A percentile compares a stretch with the other conserved stretches of the same genome.
Conservation (phyloP, 2,113 vertebrate species). For the Pelodiscus sinensis region DNA sequence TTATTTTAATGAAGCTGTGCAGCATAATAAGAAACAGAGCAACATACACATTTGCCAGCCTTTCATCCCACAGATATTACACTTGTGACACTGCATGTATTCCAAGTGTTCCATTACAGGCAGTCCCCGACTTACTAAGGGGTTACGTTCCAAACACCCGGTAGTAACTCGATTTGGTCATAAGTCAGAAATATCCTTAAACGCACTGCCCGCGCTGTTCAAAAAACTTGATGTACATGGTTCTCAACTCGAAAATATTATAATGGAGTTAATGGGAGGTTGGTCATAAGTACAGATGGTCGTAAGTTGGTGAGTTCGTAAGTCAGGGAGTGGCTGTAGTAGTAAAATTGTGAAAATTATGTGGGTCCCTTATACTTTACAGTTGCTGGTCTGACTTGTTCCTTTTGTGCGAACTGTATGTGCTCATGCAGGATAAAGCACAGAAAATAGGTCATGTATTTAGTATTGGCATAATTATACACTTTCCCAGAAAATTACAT, state of each 20-base stretch:
- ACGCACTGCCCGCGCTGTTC: no score
- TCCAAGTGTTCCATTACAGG: constrained; percentile 13
- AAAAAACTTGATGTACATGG: no score
- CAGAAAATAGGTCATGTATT: background rate
- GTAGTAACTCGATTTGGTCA: no score
- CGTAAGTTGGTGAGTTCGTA: no score
- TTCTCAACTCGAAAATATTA: no score
- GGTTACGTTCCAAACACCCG: no score
- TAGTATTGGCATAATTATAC: constrained; percentile 4
- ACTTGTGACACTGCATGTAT: constrained; percentile 5
- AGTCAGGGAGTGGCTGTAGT: background rate
- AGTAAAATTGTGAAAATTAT: constrained; percentile 33
- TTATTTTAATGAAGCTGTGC: background rate
- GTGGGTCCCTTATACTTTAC: constrained; percentile 18
- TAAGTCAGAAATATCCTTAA: no score
- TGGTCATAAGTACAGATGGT: no score
- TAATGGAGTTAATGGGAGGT: no score
- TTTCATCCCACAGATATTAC: background rate
- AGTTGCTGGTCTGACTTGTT: constrained; percentile 33
- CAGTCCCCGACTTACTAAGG: no score
- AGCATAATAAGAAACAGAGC: background rate
- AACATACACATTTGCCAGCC: background rate
- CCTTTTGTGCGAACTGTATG: constrained; percentile 18
- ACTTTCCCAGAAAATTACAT: background rate
- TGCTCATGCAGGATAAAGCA: background rate